Evolutionary conservation across 1,140 invertebrate genomes (phyloP).

Genomic region (Drosophila varians): DNA sequence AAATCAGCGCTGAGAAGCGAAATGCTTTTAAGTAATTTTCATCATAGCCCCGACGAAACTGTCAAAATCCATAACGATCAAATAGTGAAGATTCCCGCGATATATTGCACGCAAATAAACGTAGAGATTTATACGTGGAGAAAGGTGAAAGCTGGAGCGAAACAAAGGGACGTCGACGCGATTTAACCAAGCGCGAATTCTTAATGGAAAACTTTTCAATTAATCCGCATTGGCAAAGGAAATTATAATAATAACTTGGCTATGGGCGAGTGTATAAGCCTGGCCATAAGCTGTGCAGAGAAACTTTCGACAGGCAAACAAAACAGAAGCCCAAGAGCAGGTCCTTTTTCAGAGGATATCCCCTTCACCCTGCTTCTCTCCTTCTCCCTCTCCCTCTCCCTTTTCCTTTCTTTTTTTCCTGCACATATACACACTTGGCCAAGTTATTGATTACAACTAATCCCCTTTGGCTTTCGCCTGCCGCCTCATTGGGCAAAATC

Average conservation of each 20-base stretch:
- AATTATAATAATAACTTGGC: conserved; percentile 78
- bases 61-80: conserved; percentile 80
- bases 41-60: conserved; percentile 62
- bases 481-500: conserved; percentile 69
- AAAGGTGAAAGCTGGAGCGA: conserved; percentile 28
- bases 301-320: conserved; percentile 75
- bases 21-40: conserved; percentile 81
- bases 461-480: conserved; percentile 78
- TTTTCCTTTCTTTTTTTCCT: not conserved
- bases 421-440: conserved; percentile 36
- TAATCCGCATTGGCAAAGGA: conserved; percentile 75
- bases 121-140: not conserved
- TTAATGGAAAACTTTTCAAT: conserved; percentile 81
- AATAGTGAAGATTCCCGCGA: conserved; percentile 50
- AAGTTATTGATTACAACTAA: conserved; percentile 82
- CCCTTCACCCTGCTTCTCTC: no score
- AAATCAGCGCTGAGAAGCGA: conserved; percentile 67
- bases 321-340: conserved; percentile 48
- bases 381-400: not conserved
- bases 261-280: conserved; percentile 35
- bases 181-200: conserved; percentile 74
- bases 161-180: conserved; percentile 25
- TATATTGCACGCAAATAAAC: conserved; percentile 22
- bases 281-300: conserved; percentile 51
- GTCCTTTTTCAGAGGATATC: conserved; percentile 13